Evolutionary conservation across 2,888 invertebrate genomes (phyloP).

Genomic region (Cantharis rufa): DNA sequence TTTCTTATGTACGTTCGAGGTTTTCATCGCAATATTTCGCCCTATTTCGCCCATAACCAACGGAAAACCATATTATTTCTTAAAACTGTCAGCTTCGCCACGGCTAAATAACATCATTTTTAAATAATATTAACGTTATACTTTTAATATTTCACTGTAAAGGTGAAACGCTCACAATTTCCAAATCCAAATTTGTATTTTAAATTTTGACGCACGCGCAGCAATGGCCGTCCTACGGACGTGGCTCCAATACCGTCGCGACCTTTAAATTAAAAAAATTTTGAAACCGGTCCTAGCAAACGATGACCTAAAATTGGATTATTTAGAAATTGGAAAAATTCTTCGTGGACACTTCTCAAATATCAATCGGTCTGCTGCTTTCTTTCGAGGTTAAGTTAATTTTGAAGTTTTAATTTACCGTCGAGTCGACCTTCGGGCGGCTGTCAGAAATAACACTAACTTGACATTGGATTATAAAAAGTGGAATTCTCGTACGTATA

Average conservation of each 20-base stretch:
- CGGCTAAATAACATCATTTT: too few relatives aligned
- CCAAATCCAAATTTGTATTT: not conserved
- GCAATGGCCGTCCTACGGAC: not conserved
- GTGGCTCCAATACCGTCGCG: not conserved
- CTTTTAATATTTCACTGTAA: too few relatives aligned
- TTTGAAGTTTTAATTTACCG: not conserved
- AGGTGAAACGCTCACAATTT: not conserved
- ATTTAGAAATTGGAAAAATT: not conserved
- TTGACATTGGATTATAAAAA: slow-evolving; percentile 8
- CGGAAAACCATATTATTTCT: too few relatives aligned
- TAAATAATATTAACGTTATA: too few relatives aligned
- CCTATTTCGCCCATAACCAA: too few relatives aligned
- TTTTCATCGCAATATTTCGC: too few relatives aligned
- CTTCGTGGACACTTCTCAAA: not conserved
- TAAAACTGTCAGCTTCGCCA: too few relatives aligned
- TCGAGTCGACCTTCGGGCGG: not conserved
- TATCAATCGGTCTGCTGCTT: not conserved
- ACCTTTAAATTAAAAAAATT: not conserved
- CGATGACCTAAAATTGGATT: not conserved
- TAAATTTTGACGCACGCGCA: not conserved
- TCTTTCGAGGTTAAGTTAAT: not conserved
- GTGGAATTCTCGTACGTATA: not conserved
- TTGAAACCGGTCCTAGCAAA: not conserved
- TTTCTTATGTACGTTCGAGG: too few relatives aligned
- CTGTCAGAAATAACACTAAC: not conserved